Evolutionary conservation across 2,113 vertebrate species (phyloP), one percentile per base, ranked within the genome.

Genomic region (Cricetomys ansorgei): DNA sequence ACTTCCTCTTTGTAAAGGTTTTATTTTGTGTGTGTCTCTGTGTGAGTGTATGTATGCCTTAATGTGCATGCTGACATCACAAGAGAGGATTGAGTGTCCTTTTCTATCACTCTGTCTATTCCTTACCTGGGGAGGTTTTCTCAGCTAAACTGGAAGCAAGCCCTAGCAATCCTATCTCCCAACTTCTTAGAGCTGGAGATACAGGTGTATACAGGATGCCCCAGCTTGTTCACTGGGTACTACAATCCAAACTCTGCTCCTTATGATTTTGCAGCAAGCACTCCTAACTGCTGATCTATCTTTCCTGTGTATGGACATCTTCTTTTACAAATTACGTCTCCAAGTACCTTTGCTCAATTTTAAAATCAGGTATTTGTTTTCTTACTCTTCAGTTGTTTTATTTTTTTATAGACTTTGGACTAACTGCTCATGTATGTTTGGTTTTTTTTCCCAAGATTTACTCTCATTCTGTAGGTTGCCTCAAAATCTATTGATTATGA

Each of bases 371-470:
- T 40, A 13, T 79, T 79, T 86, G 7, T 67, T 87, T 87, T 86
- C 7, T 59, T 90, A 7, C 0, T 85, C 4, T 79, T 94, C 4
- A 43, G 25, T 91, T 87, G 10, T n/a, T n/a, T 79, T 40, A 86
- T 11, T 94, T 69, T 11, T 12, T 77, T 79, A 48, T 79, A 50
- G 15, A 62, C 59, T 87, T 86, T 91, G 17, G 8, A 53, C 57
- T 91, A 50, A 70, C 45, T 23, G 40, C 17, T 84, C 48, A 34
- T 62, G 8, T 79, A n/a, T 86, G 62, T 13, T 59, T n/a, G n/a
- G n/a, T n/a, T n/a, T n/a, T n/a, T n/a, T 85, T 77, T 94, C 29
- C 50, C 91, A 50, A 17, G 13, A 83, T 90, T 77, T 94, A 23
- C 16, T 91, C 0, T 13, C 25, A 70, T 95, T 86, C 40, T 86